Evolutionary conservation across 1,140 invertebrate genomes (phyloP), one percentile per base, ranked within the genome.

Genomic region (Drosophila kepulauana): DNA sequence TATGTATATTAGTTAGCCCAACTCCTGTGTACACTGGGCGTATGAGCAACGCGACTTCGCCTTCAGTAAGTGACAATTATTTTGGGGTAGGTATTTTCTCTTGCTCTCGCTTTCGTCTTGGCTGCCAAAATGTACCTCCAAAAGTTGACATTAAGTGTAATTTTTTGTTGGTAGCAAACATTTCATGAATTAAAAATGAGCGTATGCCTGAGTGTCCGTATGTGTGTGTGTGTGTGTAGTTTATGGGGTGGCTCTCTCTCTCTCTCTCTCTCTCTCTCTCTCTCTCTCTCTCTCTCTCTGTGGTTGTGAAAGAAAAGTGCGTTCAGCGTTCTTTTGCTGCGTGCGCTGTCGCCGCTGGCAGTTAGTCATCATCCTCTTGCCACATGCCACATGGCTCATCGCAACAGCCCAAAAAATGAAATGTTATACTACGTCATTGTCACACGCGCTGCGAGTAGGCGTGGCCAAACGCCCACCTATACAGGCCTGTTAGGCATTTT

Each of bases 141-240:
- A 25, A 25, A 74, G 56, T 59, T 75, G 67, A 65, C 74, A 76
- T 76, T 72, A 76, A 72, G 74, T 76, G 68, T 72, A 76, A 76
- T 72, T 72, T 76, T 76, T 76, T 65, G 52, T 76, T 65, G 62
- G 54, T 48, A 66, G 56, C 68, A 66, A 72, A 61, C 68, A 72
- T 72, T 72, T 76, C 74, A 76, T 72, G 68, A 76, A 75, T 75
- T 75, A 75, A 75, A 75, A 71, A 75, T 75, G 59, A 75, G 67
- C 61, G 56, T n/a, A n/a, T n/a, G n/a, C n/a, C n/a, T n/a, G n/a
- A n/a, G n/a, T n/a, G n/a, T n/a, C n/a, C n/a, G n/a, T n/a, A n/a
- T 61, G 35, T 1, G 13, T 38, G 30, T 35, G 25, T 52, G 25
- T 52, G 56, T 25, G 20, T 25, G 20, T 25, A 3, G 20, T 25